phyloP scores from a whole-genome alignment of 2,113 vertebrate species.

The Taxidea taxus region DNA sequence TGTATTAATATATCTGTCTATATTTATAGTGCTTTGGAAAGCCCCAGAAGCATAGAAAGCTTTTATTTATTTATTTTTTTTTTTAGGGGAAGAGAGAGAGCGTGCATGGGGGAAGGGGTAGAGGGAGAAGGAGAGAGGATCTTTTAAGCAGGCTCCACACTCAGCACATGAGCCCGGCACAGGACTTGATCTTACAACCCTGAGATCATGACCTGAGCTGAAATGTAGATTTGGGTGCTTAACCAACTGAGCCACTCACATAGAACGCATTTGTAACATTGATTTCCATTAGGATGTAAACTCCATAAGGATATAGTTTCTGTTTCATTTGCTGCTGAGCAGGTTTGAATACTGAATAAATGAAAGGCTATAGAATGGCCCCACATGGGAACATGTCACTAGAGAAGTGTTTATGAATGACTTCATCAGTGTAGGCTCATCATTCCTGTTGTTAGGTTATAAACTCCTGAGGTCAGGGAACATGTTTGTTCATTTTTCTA shows the following conservation, averaged over 20 bases:
- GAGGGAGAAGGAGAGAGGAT: background rate
- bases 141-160: background rate
- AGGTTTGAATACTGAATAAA: background rate
- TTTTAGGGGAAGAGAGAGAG: background rate
- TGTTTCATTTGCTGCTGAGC: background rate
- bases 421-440: background rate
- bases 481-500: background rate
- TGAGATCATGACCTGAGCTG: background rate
- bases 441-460: background rate
- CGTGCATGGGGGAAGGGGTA: background rate
- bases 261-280: background rate
- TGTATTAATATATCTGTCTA: background rate
- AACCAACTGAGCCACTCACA: background rate
- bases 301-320: background rate
- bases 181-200: background rate
- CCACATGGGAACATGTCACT: too few relatives aligned
- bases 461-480: background rate
- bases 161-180: background rate
- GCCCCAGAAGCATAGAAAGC: background rate
- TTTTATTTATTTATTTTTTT: background rate
- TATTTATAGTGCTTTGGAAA: background rate
- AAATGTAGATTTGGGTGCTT: background rate
- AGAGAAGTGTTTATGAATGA: background rate
- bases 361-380: background rate
- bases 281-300: background rate